A percentile compares a stretch with the other conserved stretches of the same genome.
These are phyloP conservation scores for Platycercus adscitus DNA, from an alignment of 2,113 vertebrate genomes.

Conservation along the genomic window DNA sequence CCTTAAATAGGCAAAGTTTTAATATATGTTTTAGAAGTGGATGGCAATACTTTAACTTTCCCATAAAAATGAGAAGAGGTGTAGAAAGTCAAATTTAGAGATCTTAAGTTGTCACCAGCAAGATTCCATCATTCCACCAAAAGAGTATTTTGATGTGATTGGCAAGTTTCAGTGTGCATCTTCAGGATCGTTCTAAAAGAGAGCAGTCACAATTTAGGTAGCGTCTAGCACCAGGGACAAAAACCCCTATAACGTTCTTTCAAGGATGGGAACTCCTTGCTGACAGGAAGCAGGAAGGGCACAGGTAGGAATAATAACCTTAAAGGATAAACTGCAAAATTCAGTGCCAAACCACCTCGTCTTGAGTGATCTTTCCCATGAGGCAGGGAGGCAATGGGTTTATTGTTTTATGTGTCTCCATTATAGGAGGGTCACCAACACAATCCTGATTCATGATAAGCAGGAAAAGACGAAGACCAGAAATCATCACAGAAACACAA, in stretches of 20 bases:
- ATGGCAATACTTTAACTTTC: not conserved
- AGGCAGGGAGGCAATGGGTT: not conserved
- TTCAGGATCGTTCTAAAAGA: not conserved
- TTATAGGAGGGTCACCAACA: not conserved
- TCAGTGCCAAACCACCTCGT: not conserved
- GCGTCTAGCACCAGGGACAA: accelerated
- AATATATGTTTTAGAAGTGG: accelerated
- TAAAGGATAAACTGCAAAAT: not conserved
- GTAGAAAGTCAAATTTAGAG: not conserved
- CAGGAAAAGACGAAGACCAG: not conserved
- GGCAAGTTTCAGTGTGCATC: not conserved
- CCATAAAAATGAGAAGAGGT: not conserved
- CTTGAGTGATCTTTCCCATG: not conserved
- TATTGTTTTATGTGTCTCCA: not conserved
- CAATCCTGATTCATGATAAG: not conserved
- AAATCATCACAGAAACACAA: not conserved
- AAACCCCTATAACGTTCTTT: not conserved
- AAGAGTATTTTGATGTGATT: not conserved
- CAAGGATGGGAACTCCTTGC: not conserved
- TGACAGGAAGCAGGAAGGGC: not conserved
- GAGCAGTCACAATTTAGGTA: not conserved
- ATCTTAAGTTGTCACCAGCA: not conserved
- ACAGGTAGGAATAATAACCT: not conserved
- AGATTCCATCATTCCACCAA: not conserved
- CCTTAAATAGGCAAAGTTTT: not conserved